Percentiles rank a stretch among this genome's conserved stretches.
phyloP scores from a whole-genome alignment of 2,888 invertebrate species.

The Calameuta pallipes region DNA sequence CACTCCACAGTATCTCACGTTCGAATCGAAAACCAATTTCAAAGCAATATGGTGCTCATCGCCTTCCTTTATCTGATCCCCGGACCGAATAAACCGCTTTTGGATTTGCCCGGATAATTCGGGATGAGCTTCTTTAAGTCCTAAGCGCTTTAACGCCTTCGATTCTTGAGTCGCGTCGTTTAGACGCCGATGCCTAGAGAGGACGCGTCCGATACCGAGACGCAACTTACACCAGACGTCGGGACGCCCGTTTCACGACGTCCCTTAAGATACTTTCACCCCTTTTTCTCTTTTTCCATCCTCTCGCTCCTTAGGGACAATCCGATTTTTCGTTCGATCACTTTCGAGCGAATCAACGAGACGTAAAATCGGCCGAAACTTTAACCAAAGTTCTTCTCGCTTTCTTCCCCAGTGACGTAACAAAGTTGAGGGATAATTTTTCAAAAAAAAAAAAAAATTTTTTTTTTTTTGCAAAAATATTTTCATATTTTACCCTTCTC shows the following conservation, averaged over 20 bases:
- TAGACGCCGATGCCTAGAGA: not conserved
- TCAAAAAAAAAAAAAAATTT: no score
- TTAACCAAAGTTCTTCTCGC: no score
- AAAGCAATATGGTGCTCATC: conserved; percentile 62
- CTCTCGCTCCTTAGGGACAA: no score
- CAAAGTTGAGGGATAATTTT: no score
- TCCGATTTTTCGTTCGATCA: no score
- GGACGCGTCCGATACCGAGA: not conserved
- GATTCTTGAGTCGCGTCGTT: not conserved
- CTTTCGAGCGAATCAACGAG: no score
- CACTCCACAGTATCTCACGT: conserved; percentile 48
- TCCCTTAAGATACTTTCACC: not conserved
- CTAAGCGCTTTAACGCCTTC: conserved; percentile 41
- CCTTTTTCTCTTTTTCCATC: no score
- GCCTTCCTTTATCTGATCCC: conserved; percentile 53
- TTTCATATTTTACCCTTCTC: no score
- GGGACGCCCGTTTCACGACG: not conserved
- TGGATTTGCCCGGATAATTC: conserved; percentile 38
- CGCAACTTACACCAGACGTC: not conserved
- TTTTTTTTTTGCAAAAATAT: no score
- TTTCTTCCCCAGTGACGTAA: no score
- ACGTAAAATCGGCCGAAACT: no score
- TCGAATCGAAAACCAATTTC: conserved; percentile 64
- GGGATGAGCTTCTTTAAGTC: conserved; percentile 23
- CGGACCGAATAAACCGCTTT: conserved; percentile 45